These are phyloP conservation scores for Sphaerophoria taeniata DNA, from an alignment of 2,888 invertebrate genomes.

Conservation along the genomic window DNA sequence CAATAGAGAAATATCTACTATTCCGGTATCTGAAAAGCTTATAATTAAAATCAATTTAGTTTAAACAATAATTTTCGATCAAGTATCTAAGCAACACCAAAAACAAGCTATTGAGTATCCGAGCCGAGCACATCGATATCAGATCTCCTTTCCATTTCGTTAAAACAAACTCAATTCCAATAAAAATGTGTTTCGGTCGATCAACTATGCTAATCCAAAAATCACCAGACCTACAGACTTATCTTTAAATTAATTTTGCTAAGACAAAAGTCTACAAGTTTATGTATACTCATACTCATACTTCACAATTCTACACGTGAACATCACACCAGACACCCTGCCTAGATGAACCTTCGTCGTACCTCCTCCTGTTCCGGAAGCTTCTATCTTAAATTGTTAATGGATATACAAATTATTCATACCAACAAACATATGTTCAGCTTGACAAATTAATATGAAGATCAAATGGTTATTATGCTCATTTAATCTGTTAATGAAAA, in stretches of 20 bases:
- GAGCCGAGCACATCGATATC: not conserved
- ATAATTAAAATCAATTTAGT: not conserved
- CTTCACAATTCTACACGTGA: not conserved
- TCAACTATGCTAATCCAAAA: not conserved
- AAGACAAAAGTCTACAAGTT: not conserved
- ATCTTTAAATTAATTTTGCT: not conserved
- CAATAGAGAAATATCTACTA: not conserved
- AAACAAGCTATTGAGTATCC: not conserved
- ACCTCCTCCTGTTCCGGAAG: constrained; percentile 1
- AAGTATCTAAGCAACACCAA: not conserved
- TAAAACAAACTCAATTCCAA: not conserved
- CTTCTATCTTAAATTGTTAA: constrained; percentile 15
- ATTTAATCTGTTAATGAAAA: not conserved
- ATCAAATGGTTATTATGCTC: constrained; percentile 5
- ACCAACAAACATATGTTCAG: not conserved
- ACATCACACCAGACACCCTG: constrained; percentile 6
- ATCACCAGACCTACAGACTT: not conserved
- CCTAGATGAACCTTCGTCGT: constrained; percentile 14
- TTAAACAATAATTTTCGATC: not conserved
- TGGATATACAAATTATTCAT: constrained; percentile 19
- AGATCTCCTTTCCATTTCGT: not conserved
- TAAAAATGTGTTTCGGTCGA: not conserved
- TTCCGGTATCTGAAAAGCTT: not conserved
- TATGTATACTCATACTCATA: not conserved
- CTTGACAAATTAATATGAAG: constrained; percentile 22